Base-by-base conservation (phyloP, 2,113 vertebrate genomes). In the Carettochelys insculpta region DNA sequence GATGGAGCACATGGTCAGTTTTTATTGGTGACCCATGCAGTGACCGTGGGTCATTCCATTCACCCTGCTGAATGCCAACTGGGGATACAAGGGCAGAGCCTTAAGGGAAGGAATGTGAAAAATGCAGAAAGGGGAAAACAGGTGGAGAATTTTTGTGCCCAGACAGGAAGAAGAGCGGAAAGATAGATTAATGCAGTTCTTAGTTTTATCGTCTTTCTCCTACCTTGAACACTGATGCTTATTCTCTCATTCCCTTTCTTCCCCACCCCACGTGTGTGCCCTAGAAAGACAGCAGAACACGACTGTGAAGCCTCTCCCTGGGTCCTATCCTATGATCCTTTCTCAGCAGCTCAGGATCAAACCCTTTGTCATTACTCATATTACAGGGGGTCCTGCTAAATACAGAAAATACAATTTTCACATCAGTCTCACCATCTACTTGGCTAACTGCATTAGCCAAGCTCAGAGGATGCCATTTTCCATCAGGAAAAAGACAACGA, bases 1-100 rank as follows among this genome's bases (percentile, higher is more conserved):
- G 96, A 96, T 95, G 94, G 95, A 90, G 93, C 43, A 93, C 92
- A 92, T 96, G 96, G 96, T 95, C 97, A 96, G 96, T 97, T 97
- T 95, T 85, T 41, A 85, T 92, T 65, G 88, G 77, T 29, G 83
- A 97, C 94, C 92, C 89, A 25, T 0, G 78, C 93, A 93, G 90
- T 92, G 48, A 20, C n/a, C 56, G 41, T 88, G 54, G n/a, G 90
- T 83, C 83, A 4, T 91, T 9, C 61, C 9, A 82, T 93, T 91
- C 75, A 45, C 93, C 79, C 91, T 89, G 90, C 80, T 78, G 90
- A 92, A 89, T 80, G 52, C 79, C 90, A 93, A 38, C 73, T 11
- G 13, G 92, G 92, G 86, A 48, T 1, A 68, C 77, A 29, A 92
- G 83, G 83, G 95, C 56, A 71, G 45, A 73, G 85, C 54, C 89